Base-by-base conservation (phyloP, 2,113 vertebrate genomes). In the Alligator sinensis region DNA sequence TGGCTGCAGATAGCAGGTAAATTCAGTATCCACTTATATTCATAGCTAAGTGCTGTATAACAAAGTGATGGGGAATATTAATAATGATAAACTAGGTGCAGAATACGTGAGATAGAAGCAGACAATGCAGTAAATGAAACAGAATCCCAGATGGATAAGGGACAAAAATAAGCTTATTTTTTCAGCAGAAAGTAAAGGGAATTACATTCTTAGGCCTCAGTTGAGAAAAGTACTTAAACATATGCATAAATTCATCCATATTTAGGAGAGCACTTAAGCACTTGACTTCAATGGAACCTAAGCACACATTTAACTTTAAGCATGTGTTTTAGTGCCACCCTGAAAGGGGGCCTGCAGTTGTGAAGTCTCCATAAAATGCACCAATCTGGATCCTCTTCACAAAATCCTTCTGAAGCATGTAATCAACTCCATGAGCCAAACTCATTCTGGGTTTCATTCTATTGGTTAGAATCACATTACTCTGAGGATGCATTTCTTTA, bases 61-160 rank as follows among this genome's bases (percentile, higher is more conserved):
- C 77, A 64, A 87, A 86, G 4, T 64, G 28, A 79, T 59, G 81
- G 38, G 38, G 89, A 92, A 93, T 70, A 88, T 3, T 54, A 77
- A 64, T 86, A 61, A 74, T 38, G 68, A 68, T 94, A 81, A 1
- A 3, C 4, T 21, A 1, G 12, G 9, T 76, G 63, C 88, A 63
- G 10, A 88, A 58, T 64, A 80, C 5, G 14, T 94, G 63, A 88
- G 47, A 85, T 68, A 19, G 87, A 78, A 63, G 22, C 3, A 86
- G 77, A 84, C 6, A 81, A 58, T 57, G 90, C 88, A 72, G 4
- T 5, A 60, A 62, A 68, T 34, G 6, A 87, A 76, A 90, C 0
- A 87, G 11, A 75, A 7, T 75, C 61, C 22, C 21, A 94, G 47
- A 84, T 1, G 2, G 54, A 72, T 3, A 82, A 12, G 12, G 83